Base-by-base conservation (phyloP, 2,797 vertebrate species). In the Lates japonicus region DNA sequence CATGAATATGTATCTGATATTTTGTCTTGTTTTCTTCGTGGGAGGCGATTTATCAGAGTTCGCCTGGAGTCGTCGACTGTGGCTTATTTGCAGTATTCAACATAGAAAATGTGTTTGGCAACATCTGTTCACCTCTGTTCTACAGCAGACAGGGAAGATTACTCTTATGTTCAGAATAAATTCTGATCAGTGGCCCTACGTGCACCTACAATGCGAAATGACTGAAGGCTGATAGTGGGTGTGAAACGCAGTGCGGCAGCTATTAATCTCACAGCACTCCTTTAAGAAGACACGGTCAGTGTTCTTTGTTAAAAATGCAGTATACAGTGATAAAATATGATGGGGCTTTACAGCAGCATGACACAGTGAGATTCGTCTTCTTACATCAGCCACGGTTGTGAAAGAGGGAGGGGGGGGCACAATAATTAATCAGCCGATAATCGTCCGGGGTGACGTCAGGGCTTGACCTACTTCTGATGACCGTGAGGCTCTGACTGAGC, bases 371-470 rank as follows among this genome's bases (percentile, higher is more conserved):
- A 48, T 81, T 76, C 46, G 66, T 58, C 4, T 6, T 37, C 64
- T 80, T 35, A 0, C 39, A 39, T 70, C 60, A 16, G 39, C 46
- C 57, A 39, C 44, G 29, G 49, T 70, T 51, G 31, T 66, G 41
- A 63, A 46, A 54, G 55, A 39, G 68, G 6, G 68, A 59, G 65
- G 55, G 41, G 75, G 61, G 51, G 44, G 51, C 48, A 55, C 49
- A 5, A 67, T 77, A 86, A 89, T 90, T 91, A 87, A 90, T 88
- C 75, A 69, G 78, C 64, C 5, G 52, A 70, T 92, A 39, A 84
- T 86, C 51, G 14, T 79, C 66, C 13, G 11, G 62, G 4, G 48
- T 90, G 84, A 90, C 70, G 80, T 88, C 70, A 71, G 65, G 11
- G 49, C 60, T 78, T 76, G 82, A 88, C 91, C 87, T 85, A 88